phyloP scores from a whole-genome alignment of 1,140 invertebrate genomes.

The Halesus radiatus region DNA sequence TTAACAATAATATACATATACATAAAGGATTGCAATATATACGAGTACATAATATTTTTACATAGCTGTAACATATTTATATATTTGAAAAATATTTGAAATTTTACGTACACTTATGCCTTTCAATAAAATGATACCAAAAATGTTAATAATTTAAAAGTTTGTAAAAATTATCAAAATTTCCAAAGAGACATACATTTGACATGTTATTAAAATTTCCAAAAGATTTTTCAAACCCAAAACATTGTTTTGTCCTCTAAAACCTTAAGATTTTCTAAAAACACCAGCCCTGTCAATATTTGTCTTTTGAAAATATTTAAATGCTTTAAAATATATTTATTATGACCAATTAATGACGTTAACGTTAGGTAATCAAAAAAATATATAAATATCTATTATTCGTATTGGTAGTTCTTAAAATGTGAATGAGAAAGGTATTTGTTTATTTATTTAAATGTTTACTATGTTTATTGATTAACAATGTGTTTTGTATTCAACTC shows the following conservation, averaged over 20 bases:
- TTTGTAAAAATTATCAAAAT: not conserved
- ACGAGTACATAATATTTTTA: too few species aligned
- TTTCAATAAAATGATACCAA: too few species aligned
- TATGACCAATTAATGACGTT: slow-evolving; percentile 14
- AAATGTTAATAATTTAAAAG: too few species aligned
- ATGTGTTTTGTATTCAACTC: too few species aligned
- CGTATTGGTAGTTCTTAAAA: too few species aligned
- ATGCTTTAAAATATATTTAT: not conserved
- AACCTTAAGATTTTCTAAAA: slow-evolving; percentile 22
- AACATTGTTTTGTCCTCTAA: not conserved
- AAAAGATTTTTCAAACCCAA: not conserved
- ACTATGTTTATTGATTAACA: too few species aligned
- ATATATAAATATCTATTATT: too few species aligned
- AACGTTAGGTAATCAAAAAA: too few species aligned
- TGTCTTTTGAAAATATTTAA: slow-evolving; percentile 19
- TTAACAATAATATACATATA: not conserved
- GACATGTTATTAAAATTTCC: slow-evolving; percentile 27
- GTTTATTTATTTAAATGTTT: too few species aligned
- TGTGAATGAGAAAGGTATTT: too few species aligned
- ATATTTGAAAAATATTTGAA: not conserved
- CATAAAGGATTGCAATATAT: too few species aligned
- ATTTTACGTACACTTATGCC: not conserved
- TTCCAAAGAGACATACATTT: slow-evolving; percentile 12
- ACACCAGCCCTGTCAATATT: slow-evolving; percentile 55
- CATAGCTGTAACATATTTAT: too few species aligned